Conservation (phyloP, 2,888 invertebrate genomes). For the Clusia tigrina region DNA sequence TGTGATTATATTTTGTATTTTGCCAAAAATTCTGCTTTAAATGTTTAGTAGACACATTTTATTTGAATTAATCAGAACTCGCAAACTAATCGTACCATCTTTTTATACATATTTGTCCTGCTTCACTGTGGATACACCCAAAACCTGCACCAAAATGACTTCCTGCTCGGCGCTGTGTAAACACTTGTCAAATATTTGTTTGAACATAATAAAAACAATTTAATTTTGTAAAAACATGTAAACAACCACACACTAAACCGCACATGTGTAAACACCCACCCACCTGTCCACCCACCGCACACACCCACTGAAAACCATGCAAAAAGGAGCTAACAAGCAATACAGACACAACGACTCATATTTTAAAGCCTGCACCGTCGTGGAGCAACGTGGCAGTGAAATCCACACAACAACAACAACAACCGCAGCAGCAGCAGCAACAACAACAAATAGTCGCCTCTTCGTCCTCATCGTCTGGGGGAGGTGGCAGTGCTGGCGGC, state of each 20-base stretch:
- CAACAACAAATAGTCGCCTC: constrained; percentile 46
- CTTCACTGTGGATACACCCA: no score
- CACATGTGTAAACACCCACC: constrained; percentile 18
- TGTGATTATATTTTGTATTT: no score
- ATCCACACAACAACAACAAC: constrained; percentile 35
- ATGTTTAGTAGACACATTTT: neutral
- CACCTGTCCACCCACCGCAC: constrained; percentile 26
- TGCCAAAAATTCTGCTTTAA: neutral
- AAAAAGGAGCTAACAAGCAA: constrained; percentile 61
- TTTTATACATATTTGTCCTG: neutral
- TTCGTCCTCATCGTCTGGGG: constrained; percentile 52
- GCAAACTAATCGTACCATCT: neutral
- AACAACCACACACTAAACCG: constrained; percentile 5
- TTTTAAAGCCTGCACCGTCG: constrained; percentile 69
- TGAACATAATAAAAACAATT: constrained; percentile 19
- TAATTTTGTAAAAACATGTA: constrained; percentile 1
- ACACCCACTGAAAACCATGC: constrained; percentile 25
- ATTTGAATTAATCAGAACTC: neutral
- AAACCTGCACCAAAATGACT: no score
- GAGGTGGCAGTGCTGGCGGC: constrained; percentile 47
- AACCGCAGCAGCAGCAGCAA: no score
- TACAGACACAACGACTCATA: constrained; percentile 58
- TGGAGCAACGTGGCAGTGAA: constrained; percentile 65
- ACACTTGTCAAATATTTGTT: neutral
- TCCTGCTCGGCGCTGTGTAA: no score